Evolutionary conservation across 2,888 invertebrate species (phyloP), one percentile per base, ranked within the genome.

Genomic region (Oxycera nigricornis): DNA sequence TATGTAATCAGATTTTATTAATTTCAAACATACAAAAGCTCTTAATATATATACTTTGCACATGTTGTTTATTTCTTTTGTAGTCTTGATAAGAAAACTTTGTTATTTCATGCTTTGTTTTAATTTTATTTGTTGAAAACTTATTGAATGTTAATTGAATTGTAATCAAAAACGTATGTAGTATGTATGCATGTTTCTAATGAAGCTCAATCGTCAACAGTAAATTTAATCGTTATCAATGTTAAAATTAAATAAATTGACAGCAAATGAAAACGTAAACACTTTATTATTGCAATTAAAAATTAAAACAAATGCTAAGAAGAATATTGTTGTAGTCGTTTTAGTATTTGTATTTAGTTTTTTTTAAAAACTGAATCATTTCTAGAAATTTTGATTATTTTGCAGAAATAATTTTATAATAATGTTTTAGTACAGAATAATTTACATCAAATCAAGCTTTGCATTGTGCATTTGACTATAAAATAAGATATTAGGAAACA

Each of bases 301-400:
- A 46, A 46, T 7, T 46, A 46, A n/a, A 46, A 31, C 28, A 61
- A 61, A 14, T 61, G 24, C 24, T 55, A 55, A 55, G 61, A 17
- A 2, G 30, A 59, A 46, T 46, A n/a, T 55, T 59, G 31, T 61
- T 61, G 20, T 31, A 61, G 6, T 28, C 26, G 17, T 61, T 61
- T 28, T 61, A 61, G 2, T 61, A 17, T 31, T n/a, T n/a, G n/a
- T n/a, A n/a, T n/a, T n/a, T n/a, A n/a, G n/a, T n/a, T n/a, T n/a
- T n/a, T n/a, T n/a, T n/a, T n/a, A n/a, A n/a, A n/a, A n/a, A n/a
- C n/a, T n/a, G n/a, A n/a, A n/a, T n/a, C n/a, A n/a, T n/a, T n/a
- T n/a, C n/a, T n/a, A n/a, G n/a, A n/a, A n/a, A n/a, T n/a, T n/a
- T n/a, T n/a, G n/a, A n/a, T n/a, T n/a, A n/a, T n/a, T n/a, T n/a